A percentile compares a stretch with the other conserved stretches of the same genome.
Evolutionary conservation across 2,888 invertebrate species (phyloP).

Genomic region (Aphidius colemani): DNA sequence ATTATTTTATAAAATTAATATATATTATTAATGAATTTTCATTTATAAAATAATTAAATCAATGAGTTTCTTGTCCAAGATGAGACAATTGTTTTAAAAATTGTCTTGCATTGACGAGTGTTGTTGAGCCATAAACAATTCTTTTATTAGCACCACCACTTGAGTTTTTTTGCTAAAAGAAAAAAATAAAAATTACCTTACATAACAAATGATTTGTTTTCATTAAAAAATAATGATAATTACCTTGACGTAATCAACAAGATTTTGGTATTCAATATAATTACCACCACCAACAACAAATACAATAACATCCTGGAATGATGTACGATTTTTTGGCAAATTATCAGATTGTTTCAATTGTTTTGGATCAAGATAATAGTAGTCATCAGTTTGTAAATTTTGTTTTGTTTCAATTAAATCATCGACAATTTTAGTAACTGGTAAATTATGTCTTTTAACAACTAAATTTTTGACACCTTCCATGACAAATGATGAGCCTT

Average conservation of each 20-base stretch:
- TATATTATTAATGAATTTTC: constrained; percentile 20
- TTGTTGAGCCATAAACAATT: constrained; percentile 94
- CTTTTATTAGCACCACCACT: constrained; percentile 71
- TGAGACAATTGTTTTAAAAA: constrained; percentile 91
- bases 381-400: constrained; percentile 81
- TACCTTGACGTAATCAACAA: constrained; percentile 87
- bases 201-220: not conserved
- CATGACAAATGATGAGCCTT: constrained; percentile 98
- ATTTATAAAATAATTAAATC: constrained; percentile 36
- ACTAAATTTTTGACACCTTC: constrained; percentile 99
- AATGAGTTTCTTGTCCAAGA: constrained; percentile 74
- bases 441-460: constrained; percentile 95
- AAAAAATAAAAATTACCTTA: not conserved
- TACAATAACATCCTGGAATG: constrained; percentile 86
- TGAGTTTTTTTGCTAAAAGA: constrained; percentile 73
- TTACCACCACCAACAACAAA: constrained; percentile 94
- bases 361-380: constrained; percentile 95
- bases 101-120: constrained; percentile 90
- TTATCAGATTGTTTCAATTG: constrained; percentile 76
- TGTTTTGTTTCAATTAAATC: constrained; percentile 82
- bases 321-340: constrained; percentile 67
- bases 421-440: constrained; percentile 92
- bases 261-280: constrained; percentile 99
- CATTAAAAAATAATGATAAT: not conserved
- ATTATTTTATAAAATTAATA: not conserved